These are phyloP conservation scores for Mythimna ferrago DNA, from an alignment of 2,888 invertebrate genomes.

Conservation along the genomic window DNA sequence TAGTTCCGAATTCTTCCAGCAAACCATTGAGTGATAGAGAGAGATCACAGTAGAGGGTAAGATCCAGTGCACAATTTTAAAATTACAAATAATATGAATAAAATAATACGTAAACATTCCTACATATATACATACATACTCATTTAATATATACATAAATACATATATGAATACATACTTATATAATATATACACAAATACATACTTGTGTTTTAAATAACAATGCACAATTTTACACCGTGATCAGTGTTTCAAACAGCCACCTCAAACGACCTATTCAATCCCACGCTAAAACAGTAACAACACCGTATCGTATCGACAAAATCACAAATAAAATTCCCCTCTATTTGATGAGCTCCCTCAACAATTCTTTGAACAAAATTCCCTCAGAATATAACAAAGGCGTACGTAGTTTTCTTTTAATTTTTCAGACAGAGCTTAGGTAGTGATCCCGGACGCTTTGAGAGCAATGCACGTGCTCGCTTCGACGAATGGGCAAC, in stretches of 20 bases:
- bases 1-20: no score
- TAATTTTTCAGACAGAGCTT: constrained; percentile 74
- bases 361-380: constrained; percentile 49
- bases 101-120: no score
- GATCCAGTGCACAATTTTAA: no score
- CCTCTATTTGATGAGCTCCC: constrained; percentile 38
- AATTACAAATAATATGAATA: no score
- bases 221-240: neutral
- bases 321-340: constrained; percentile 19
- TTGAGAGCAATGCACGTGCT: constrained; percentile 69
- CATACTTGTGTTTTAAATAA: neutral
- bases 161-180: no score
- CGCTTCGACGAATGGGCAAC: constrained; percentile 61
- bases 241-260: neutral
- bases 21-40: no score
- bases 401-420: constrained; percentile 64
- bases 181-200: no score
- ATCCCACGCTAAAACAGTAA: constrained; percentile 6
- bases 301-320: constrained; percentile 23
- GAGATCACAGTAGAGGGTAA: no score
- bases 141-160: no score
- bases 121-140: no score
- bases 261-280: neutral
- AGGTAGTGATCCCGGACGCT: constrained; percentile 68
- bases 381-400: constrained; percentile 45